Conservation (phyloP, 2,888 invertebrate genomes). For the Tiliacea aurago region DNA sequence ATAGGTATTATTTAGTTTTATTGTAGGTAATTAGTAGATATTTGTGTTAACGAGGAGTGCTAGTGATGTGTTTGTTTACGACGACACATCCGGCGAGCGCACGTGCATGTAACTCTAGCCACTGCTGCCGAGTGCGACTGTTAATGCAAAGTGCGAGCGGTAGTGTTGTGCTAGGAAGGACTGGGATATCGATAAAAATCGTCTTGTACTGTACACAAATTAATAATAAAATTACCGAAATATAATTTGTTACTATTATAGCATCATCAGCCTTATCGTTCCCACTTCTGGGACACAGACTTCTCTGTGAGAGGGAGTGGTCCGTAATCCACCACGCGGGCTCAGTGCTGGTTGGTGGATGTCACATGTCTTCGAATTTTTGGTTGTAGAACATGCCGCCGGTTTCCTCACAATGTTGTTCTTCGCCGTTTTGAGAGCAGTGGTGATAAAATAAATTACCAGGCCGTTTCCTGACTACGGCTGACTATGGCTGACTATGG, state of each 20-base stretch:
- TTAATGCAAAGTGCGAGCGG: constrained; percentile 78
- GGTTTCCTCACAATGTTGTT: not conserved
- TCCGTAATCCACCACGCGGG: not conserved
- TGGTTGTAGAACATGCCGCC: not conserved
- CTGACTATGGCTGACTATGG: no score
- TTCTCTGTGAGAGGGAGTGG: not conserved
- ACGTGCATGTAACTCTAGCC: constrained; percentile 86
- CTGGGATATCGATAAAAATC: constrained; percentile 62
- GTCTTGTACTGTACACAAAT: no score
- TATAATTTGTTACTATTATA: not conserved
- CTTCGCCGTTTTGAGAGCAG: not conserved
- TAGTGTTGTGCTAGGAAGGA: constrained; percentile 56
- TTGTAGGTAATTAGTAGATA: constrained; percentile 67
- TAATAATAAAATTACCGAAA: not conserved
- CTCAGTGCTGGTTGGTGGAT: not conserved
- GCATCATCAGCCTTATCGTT: not conserved
- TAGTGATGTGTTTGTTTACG: constrained; percentile 85
- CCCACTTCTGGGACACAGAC: not conserved
- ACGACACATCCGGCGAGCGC: constrained; percentile 89
- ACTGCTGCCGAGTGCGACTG: constrained; percentile 69
- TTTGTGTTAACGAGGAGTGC: constrained; percentile 69
- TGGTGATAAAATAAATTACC: no score
- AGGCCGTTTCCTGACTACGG: no score
- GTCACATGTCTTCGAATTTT: not conserved
- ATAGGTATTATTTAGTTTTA: constrained; percentile 58